Base-by-base conservation (phyloP, 2,797 vertebrate species). In the Ciconia nigra region DNA sequence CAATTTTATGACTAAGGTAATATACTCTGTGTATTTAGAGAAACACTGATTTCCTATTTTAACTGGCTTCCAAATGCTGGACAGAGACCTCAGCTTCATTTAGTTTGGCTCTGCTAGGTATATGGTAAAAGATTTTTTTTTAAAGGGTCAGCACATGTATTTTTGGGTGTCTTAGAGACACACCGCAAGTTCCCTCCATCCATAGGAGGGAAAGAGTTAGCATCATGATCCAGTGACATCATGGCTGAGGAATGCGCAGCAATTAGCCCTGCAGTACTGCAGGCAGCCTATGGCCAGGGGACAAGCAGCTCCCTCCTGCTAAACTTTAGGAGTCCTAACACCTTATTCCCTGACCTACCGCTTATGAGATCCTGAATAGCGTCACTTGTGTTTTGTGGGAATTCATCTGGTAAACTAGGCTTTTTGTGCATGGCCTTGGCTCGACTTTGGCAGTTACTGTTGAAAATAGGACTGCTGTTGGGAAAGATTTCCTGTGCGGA, bases 1-100 rank as follows among this genome's bases (percentile, higher is more conserved):
- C 98, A 98, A 97, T 98, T 98, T 98, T 98, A 98, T 98, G 98
- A 98, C 98, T 97, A 98, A 98, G 98, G 98, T 98, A 98, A 98
- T 98, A 98, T 97, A 98, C 97, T 98, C 97, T 96, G 97, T 97
- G 97, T 98, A 98, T 98, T 98, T 98, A 98, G 97, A 98, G 98
- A 98, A 98, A 98, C 97, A 98, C 97, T 73, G 96, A 98, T 97
- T 98, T 98, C 97, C 97, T 98, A 98, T 98, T 98, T 98, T 98
- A 98, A 97, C 98, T 98, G 98, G 98, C 97, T 97, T 97, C 96
- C 96, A 95, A 96, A 98, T 70, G 94, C 95, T 98, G 97, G 98
- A 98, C 97, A 98, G 97, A 98, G 98, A 98, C 97, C 97, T 97
- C 97, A 86, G 91, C 95, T 98, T 98, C 98, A 98, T 98, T 98